Evolutionary conservation across 2,888 invertebrate species (phyloP), one percentile per base, ranked within the genome.

Genomic region (Leptopterna dolabrata): DNA sequence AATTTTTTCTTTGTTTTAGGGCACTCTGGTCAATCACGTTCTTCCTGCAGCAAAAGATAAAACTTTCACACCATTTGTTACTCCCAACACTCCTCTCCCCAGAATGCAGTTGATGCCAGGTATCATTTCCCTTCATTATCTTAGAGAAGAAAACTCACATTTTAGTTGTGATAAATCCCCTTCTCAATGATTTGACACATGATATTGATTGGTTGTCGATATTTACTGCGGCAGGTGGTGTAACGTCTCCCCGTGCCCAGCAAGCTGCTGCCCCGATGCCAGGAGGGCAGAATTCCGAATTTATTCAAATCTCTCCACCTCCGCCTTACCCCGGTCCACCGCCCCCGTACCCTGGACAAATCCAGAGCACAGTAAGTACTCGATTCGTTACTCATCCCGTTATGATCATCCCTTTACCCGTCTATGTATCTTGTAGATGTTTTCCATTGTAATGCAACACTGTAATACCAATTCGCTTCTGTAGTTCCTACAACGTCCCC

Each of bases 251-350:
- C 3, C 76, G 88, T 19, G 85, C 89, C 13, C 88, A 80, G 81
- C 82, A 27, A 86, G 41, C 85, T 7, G 78, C 24, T 3, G 36
- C 36, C 4, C 36, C 30, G 2, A 7, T 55, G 11, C 63, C 70
- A 0, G 70, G 70, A 36, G 80, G 80, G 41, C 87, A 88, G 86
- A 83, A 86, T 16, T 87, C 73, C 19, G 82, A 80, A 55, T 88
- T 85, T 29, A 88, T 88, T 14, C 87, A 87, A 14, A 88, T 88
- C 43, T 89, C 90, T 0, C 95, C 95, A 2, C 96, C 95, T 85
- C 96, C 96, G 43, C 95, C 95, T 87, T 94, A 95, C 92, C 94
- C 95, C 29, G 95, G 95, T 78, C 95, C 95, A 7, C 94, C 95
- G 19, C 95, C 94, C n/a, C 94, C 94, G 0, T 95, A 94, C 91